Conservation (phyloP, 2,888 invertebrate species). For the Campoletis raptor region DNA sequence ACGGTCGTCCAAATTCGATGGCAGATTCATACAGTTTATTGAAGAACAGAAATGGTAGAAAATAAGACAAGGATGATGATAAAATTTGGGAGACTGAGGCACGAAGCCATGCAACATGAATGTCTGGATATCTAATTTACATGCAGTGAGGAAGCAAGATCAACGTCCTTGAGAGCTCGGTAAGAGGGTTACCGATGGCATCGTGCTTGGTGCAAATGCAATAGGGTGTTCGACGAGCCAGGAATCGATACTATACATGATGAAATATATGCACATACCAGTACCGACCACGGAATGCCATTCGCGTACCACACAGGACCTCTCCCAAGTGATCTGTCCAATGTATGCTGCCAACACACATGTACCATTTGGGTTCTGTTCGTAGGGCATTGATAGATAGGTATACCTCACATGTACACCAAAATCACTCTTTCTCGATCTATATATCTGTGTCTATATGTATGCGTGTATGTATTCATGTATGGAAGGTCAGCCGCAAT, state of each 20-base stretch:
- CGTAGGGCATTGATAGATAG: background rate
- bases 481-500: constrained; percentile 6
- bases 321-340: constrained; percentile 67
- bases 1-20: background rate
- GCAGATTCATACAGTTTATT: too few relatives aligned
- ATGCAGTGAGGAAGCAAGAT: background rate
- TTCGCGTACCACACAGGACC: constrained; percentile 76
- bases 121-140: background rate
- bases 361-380: background rate
- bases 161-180: constrained; percentile 33
- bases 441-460: background rate
- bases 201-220: constrained; percentile 29
- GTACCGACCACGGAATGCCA: constrained; percentile 83
- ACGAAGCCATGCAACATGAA: background rate
- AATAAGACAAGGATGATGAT: background rate
- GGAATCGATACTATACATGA: constrained; percentile 83
- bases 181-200: constrained; percentile 23
- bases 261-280: constrained; percentile 81
- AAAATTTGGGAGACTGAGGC: background rate
- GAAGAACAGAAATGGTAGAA: too few relatives aligned
- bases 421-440: background rate
- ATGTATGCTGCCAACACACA: constrained; percentile 18
- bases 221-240: constrained; percentile 68
- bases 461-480: background rate
- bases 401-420: background rate